Percentiles rank a stretch among this genome's conserved stretches.
Evolutionary conservation across 2,113 vertebrate species (phyloP).

Genomic region (Alexandromys fortis): DNA sequence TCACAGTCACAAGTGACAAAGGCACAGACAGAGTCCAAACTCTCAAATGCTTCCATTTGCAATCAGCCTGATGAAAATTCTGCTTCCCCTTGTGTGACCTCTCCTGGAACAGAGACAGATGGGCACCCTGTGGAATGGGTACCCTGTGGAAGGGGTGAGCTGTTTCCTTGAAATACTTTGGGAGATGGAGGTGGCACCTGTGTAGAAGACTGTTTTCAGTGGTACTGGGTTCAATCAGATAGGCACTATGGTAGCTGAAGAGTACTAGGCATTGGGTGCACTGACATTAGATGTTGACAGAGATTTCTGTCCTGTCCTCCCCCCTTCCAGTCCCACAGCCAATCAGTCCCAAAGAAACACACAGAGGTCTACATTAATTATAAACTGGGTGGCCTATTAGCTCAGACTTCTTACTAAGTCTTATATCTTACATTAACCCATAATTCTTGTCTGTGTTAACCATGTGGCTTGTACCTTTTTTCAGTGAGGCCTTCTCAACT

Average conservation of each 20-base stretch:
- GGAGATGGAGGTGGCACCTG: conserved; percentile 43
- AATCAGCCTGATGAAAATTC: background rate
- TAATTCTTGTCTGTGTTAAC: too few species aligned
- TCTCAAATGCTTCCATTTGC: background rate
- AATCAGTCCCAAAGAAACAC: too few species aligned
- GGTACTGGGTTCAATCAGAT: background rate
- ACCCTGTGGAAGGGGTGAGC: conserved; percentile 59
- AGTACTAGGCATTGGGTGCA: background rate
- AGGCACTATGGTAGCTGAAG: background rate
- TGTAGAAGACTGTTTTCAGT: background rate
- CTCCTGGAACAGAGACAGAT: background rate
- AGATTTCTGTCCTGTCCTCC: too few species aligned
- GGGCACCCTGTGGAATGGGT: background rate
- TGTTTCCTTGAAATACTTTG: conserved; percentile 40
- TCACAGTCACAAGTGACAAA: background rate
- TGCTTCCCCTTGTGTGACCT: conserved; percentile 7
- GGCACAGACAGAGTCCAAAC: background rate
- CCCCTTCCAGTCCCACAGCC: too few species aligned
- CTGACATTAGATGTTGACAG: background rate
- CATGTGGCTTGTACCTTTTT: too few species aligned
- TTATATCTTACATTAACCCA: too few species aligned
- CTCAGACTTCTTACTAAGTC: too few species aligned
- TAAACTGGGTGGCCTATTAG: too few species aligned
- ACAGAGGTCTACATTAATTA: too few species aligned
- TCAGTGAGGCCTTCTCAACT: too few species aligned